These are phyloP conservation scores for Valencia hispanica DNA, from an alignment of 2,797 vertebrate genomes.

Conservation along the genomic window DNA sequence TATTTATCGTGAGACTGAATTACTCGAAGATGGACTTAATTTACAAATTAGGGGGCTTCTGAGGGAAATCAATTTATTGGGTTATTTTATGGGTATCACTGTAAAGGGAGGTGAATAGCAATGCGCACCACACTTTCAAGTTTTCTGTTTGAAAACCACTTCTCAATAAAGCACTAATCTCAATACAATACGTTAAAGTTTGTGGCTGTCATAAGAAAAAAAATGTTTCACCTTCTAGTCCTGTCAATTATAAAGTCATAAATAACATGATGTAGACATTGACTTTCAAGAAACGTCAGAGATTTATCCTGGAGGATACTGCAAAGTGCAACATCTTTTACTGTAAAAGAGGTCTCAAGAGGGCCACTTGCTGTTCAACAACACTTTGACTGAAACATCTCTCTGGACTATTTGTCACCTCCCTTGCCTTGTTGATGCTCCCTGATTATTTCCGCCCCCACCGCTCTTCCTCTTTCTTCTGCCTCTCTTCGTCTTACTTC, in stretches of 20 bases:
- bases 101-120: background rate
- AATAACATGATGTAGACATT: background rate
- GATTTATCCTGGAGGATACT: constrained; percentile 20
- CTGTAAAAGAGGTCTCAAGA: constrained; percentile 32
- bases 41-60: too few species aligned
- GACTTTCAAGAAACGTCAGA: background rate
- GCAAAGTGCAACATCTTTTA: constrained; percentile 35
- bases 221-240: background rate
- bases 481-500: constrained; percentile 10
- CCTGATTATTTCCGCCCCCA: constrained; percentile 41
- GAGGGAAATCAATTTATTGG: background rate
- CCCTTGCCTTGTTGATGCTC: constrained; percentile 39
- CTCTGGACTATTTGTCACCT: constrained; percentile 31
- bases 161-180: background rate
- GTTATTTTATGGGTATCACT: background rate
- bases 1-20: background rate
- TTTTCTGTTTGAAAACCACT: background rate
- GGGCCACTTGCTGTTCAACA: constrained; percentile 32
- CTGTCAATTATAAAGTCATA: background rate
- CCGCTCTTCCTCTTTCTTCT: background rate
- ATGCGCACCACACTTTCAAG: background rate
- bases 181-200: background rate
- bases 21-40: background rate
- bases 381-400: constrained; percentile 41
- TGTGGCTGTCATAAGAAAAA: background rate